Evolutionary conservation across 2,797 vertebrate genomes (phyloP).

Genomic region (Apodemus agrarius): DNA sequence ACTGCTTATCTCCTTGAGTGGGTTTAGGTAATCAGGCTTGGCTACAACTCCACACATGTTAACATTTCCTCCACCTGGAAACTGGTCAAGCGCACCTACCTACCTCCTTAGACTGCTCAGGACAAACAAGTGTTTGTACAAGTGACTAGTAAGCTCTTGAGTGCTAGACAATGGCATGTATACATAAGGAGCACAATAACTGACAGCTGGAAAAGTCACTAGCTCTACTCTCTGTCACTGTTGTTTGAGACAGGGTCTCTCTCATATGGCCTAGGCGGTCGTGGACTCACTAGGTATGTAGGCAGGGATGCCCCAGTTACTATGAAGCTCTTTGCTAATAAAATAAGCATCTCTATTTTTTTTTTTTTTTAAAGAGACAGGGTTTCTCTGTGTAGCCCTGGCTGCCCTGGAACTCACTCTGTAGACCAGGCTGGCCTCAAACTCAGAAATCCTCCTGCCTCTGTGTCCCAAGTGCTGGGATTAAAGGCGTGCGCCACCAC

Average conservation of each 20-base stretch:
- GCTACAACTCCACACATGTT: neutral
- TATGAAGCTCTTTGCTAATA: neutral
- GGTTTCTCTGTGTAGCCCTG: neutral
- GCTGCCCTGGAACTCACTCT: neutral
- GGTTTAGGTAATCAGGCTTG: neutral
- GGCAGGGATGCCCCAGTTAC: neutral
- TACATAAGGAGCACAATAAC: rapidly evolving
- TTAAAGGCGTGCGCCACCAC: neutral
- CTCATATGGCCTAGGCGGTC: neutral
- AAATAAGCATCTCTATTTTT: neutral
- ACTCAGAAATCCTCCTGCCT: neutral
- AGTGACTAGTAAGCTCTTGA: neutral
- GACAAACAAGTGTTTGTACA: too few relatives aligned
- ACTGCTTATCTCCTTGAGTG: neutral
- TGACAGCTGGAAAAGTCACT: neutral
- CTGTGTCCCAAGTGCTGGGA: neutral
- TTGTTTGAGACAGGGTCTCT: neutral
- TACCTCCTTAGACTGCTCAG: neutral
- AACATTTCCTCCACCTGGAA: neutral
- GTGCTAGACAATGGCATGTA: neutral
- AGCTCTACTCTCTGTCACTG: neutral
- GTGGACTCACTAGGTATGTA: neutral
- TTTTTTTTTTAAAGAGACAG: neutral
- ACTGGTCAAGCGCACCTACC: neutral
- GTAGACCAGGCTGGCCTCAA: neutral